Percentiles rank a stretch among this genome's conserved stretches.
phyloP scores from a whole-genome alignment of 2,113 vertebrate species.

The Lucifuga dentata region DNA sequence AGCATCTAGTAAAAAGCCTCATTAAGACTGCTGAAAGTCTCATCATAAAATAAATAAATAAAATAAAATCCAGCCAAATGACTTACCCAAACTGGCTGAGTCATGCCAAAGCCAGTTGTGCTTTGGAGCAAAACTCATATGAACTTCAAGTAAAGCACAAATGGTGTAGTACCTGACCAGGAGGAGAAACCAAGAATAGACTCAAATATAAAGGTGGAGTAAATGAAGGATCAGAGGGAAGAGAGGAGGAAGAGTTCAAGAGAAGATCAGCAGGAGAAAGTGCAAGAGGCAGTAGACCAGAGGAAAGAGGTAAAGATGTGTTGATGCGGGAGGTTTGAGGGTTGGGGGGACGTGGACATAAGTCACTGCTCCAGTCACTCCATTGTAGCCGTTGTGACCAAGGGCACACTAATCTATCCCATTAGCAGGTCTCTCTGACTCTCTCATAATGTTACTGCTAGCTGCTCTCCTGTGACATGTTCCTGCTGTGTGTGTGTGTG shows the following conservation, averaged over 20 bases:
- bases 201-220: conserved; percentile 35
- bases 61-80: too few relatives aligned
- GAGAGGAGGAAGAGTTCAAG: conserved; percentile 59
- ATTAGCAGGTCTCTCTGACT: conserved; percentile 95
- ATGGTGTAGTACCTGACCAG: too few relatives aligned
- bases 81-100: too few relatives aligned
- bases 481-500: conserved; percentile 46
- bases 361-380: conserved; percentile 87
- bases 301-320: conserved; percentile 12
- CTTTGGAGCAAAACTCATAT: too few relatives aligned
- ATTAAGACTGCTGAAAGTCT: too few relatives aligned
- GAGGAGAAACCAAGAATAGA: neutral
- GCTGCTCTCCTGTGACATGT: conserved; percentile 92
- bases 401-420: conserved; percentile 99
- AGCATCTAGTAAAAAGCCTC: neutral
- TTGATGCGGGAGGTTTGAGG: conserved; percentile 23
- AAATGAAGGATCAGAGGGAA: conserved; percentile 33
- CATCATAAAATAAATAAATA: too few relatives aligned
- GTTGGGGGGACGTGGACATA: conserved; percentile 76
- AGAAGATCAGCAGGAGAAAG: conserved; percentile 26
- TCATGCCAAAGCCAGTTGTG: too few relatives aligned
- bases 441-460: conserved; percentile 99
- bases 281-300: conserved; percentile 16
- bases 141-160: too few relatives aligned
- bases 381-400: conserved; percentile 93